Evolutionary conservation across 30 jellyfish, hydroid and myxozoan species (phyloP), one percentile per base, ranked within the genome.

Genomic region (Chrysaora quinquecirrha): DNA sequence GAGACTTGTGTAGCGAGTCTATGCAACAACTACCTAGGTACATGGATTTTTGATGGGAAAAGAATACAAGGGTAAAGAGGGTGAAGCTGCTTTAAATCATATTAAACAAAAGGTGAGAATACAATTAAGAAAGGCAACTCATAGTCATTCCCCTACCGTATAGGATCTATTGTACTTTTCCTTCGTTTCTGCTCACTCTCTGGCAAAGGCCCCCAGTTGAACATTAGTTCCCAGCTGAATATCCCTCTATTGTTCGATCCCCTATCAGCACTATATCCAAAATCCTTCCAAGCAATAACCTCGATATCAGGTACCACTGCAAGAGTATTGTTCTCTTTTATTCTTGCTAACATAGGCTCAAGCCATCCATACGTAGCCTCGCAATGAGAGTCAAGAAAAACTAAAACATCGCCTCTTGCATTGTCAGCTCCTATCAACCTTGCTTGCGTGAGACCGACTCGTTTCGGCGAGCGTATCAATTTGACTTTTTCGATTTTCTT

Each of bases 261-360:
- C 54, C 66, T 87, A 43, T 87, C 99, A 14, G 76, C 71, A 48
- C 99, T 87, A 78, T 94, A 94, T 56, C 67, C 76, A 72, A 95
- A 95, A 49, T 95, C 93, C 66, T 73, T 90, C 97, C 96, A 95
- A 2, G 96, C 94, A 7, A 95, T 89, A 14, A 90, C 98, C 52
- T 95, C 99, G 38, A 95, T 95, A 54, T 88, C 98, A 9, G 99
- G 99, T 1, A 91, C 97, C 19, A 95, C 99, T 16, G 99, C 98
- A 1, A 85, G 21, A 34, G 47, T 80, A 0, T 89, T 90, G 60
- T 95, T 80, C 54, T 89, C 97, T 50, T 95, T 80, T 24, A 95
- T 85, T 61, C 97, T 78, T 6, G 95, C 96, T 14, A 95, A 73
- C 28, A 95, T 30, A 14, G 99, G 99, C 76, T 95, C 99, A 20